These are phyloP conservation scores for Rhinoraja longicauda DNA, from an alignment of 2,797 vertebrate species.

Conservation along the genomic window DNA sequence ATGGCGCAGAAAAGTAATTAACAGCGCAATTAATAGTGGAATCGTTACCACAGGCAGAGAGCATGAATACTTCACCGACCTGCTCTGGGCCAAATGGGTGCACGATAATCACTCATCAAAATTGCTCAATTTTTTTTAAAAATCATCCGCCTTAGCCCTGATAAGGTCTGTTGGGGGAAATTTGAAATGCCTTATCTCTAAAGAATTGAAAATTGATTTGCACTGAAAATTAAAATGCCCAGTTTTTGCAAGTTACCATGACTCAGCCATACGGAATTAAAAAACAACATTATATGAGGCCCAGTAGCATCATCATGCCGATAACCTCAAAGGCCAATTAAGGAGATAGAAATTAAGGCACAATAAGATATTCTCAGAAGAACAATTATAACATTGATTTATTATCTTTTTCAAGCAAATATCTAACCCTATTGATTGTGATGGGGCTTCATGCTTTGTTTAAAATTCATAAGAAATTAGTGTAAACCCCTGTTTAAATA, in stretches of 20 bases:
- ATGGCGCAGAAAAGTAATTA: too few relatives aligned
- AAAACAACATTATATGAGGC: not conserved
- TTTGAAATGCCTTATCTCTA: not conserved
- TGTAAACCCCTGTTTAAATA: too few relatives aligned
- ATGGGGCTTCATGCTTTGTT: not conserved
- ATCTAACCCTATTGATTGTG: not conserved
- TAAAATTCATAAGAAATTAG: too few relatives aligned
- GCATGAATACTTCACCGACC: too few relatives aligned
- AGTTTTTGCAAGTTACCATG: not conserved
- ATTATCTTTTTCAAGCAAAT: not conserved
- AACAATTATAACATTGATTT: not conserved
- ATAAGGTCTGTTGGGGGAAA: not conserved
- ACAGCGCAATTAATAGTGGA: too few relatives aligned
- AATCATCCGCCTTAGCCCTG: too few relatives aligned
- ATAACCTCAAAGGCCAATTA: not conserved
- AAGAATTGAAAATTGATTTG: not conserved
- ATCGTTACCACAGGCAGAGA: too few relatives aligned
- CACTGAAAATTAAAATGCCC: not conserved
- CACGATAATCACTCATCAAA: too few relatives aligned
- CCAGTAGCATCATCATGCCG: not conserved
- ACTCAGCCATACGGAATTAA: not conserved
- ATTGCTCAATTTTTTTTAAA: too few relatives aligned
- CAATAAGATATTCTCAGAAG: not conserved
- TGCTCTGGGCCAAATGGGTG: too few relatives aligned
- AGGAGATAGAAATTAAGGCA: not conserved